These are phyloP conservation scores for Leucophenga varia DNA, from an alignment of 1,140 invertebrate genomes.

Conservation along the genomic window DNA sequence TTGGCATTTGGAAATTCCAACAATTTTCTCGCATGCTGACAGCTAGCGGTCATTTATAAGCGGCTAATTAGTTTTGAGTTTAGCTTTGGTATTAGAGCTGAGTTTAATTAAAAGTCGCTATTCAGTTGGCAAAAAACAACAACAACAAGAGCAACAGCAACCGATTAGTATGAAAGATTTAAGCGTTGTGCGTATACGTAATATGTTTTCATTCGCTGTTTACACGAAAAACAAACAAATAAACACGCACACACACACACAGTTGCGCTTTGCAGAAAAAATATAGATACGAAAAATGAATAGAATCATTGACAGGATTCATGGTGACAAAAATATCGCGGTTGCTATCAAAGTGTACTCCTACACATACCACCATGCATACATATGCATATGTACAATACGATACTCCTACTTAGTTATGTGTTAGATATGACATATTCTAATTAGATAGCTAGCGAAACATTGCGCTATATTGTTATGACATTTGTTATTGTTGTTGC, in stretches of 20 bases:
- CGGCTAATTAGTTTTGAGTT: conserved; percentile 46
- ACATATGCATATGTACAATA: too few relatives aligned
- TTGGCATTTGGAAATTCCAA: too few relatives aligned
- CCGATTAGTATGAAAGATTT: too few relatives aligned
- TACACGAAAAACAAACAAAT: too few relatives aligned
- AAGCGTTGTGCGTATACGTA: too few relatives aligned
- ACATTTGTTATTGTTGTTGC: not conserved
- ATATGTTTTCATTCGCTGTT: too few relatives aligned
- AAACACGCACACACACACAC: not conserved
- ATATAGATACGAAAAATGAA: conserved; percentile 44
- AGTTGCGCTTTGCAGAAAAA: not conserved
- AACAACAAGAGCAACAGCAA: not conserved
- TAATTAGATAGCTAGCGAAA: conserved; percentile 39
- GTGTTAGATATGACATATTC: too few relatives aligned
- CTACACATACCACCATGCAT: conserved; percentile 35
- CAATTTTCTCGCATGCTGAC: too few relatives aligned
- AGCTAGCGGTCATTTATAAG: conserved; percentile 52
- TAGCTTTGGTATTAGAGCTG: too few relatives aligned
- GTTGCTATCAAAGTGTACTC: too few relatives aligned
- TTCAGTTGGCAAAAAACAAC: conserved; percentile 8
- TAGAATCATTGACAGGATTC: conserved; percentile 38
- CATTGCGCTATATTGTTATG: conserved; percentile 3
- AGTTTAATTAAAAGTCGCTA: too few relatives aligned
- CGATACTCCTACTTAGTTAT: too few relatives aligned
- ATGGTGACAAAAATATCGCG: conserved; percentile 8